Percentiles rank a stretch among this genome's conserved stretches.
These are phyloP conservation scores for Hyposoter didymator DNA, from an alignment of 2,888 invertebrate genomes.

Conservation along the genomic window DNA sequence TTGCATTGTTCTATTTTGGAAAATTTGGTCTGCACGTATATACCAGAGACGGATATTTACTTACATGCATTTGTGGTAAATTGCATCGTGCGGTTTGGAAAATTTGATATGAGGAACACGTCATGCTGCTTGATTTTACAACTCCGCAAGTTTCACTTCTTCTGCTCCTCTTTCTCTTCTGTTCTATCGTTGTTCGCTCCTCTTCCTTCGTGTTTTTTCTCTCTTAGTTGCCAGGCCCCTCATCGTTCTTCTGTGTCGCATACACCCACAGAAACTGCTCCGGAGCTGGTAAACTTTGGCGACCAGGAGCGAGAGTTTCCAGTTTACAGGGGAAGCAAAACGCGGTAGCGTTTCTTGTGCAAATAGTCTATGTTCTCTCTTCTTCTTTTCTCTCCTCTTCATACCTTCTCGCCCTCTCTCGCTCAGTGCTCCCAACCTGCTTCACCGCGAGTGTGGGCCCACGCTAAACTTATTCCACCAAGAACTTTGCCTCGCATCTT, in stretches of 20 bases:
- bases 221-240: conserved; percentile 9
- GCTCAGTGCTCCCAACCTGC: conserved; percentile 10
- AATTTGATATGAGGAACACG: conserved; percentile 69
- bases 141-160: conserved; percentile 71
- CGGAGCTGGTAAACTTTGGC: conserved; percentile 72
- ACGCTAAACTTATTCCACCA: conserved; percentile 75
- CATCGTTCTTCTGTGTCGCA: conserved; percentile 53
- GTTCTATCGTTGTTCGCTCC: neutral
- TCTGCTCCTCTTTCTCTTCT: conserved; percentile 39
- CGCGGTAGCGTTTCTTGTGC: conserved; percentile 75
- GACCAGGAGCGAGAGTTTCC: conserved; percentile 72
- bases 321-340: conserved; percentile 72
- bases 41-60: neutral
- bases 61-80: conserved; percentile 7
- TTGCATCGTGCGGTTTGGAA: conserved; percentile 23
- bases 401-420: conserved; percentile 16
- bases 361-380: conserved; percentile 72
- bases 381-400: conserved; percentile 23
- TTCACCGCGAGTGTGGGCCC: conserved; percentile 60
- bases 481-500: conserved; percentile 73
- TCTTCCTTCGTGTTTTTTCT: conserved; percentile 34
- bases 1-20: neutral
- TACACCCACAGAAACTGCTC: conserved; percentile 53
- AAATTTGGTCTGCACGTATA: neutral
- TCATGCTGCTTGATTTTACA: conserved; percentile 76